Percentiles rank a stretch among this genome's conserved stretches.
phyloP scores from a whole-genome alignment of 2,888 invertebrate species.

The Scrobipalpa costella region DNA sequence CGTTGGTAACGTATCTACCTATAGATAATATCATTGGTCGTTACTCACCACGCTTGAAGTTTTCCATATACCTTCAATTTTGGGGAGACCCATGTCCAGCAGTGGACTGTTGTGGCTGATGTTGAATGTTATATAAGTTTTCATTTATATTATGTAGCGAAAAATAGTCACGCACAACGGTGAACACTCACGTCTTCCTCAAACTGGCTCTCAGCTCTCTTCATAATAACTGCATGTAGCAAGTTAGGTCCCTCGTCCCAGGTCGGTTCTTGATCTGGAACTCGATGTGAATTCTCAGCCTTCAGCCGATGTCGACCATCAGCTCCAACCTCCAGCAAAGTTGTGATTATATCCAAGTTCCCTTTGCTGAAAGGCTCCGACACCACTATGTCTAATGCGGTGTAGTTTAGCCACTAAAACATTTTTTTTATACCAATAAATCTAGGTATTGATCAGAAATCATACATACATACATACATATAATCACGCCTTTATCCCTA shows the following conservation, averaged over 20 bases:
- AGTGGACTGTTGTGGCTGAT: too few species aligned
- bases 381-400: conserved; percentile 58
- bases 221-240: conserved; percentile 59
- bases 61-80: too few species aligned
- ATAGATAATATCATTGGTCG: too few species aligned
- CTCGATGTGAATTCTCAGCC: neutral
- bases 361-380: conserved; percentile 51
- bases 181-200: conserved; percentile 52
- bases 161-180: too few species aligned
- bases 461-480: neutral
- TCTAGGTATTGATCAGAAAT: too few species aligned
- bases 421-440: too few species aligned
- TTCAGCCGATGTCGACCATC: conserved; percentile 43
- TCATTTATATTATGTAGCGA: neutral
- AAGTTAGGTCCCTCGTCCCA: conserved; percentile 55
- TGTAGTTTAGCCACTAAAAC: conserved; percentile 53
- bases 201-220: conserved; percentile 43
- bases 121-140: too few species aligned
- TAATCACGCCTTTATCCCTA: too few species aligned
- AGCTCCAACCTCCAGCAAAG: conserved; percentile 58
- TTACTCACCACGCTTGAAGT: too few species aligned
- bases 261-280: neutral
- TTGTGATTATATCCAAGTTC: conserved; percentile 51
- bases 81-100: too few species aligned
- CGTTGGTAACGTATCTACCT: too few species aligned